A percentile compares a stretch with the other conserved stretches of the same genome.
Evolutionary conservation across 2,797 vertebrate genomes (phyloP).

Genomic region (Chelidonichthys spinosus): DNA sequence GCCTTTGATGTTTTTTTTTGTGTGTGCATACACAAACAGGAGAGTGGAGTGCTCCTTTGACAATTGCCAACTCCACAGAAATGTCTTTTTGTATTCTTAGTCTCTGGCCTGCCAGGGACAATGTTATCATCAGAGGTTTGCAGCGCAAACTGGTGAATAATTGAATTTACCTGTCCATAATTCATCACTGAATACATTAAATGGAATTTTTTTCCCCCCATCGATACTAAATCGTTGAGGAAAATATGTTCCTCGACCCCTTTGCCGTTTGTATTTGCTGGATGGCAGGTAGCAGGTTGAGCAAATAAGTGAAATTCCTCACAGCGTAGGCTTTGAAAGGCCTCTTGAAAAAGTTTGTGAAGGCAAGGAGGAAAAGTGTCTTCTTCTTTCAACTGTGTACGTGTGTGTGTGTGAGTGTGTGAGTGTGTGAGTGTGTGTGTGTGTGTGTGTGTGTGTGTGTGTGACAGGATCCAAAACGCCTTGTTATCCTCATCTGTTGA

Average conservation of each 20-base stretch:
- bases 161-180: constrained; percentile 79
- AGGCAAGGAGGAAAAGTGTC: not conserved
- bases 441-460: not conserved
- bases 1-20: constrained; percentile 83
- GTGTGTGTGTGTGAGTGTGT: not conserved
- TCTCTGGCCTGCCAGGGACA: constrained; percentile 73
- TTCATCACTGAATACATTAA: constrained; percentile 75
- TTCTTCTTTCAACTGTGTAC: constrained; percentile 10
- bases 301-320: constrained; percentile 30
- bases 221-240: constrained; percentile 37
- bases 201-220: constrained; percentile 41
- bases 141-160: constrained; percentile 73
- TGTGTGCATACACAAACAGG: constrained; percentile 81
- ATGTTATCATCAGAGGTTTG: constrained; percentile 70
- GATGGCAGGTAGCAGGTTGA: constrained; percentile 34
- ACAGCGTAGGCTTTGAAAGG: constrained; percentile 2
- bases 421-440: not conserved
- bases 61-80: constrained; percentile 76
- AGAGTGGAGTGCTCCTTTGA: constrained; percentile 75
- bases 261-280: constrained; percentile 17
- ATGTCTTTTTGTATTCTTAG: constrained; percentile 67
- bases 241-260: constrained; percentile 31
- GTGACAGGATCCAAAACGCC: not conserved
- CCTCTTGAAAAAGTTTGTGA: constrained; percentile 5
- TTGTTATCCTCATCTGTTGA: constrained; percentile 16